These are phyloP conservation scores for Diabrotica undecimpunctata DNA, from an alignment of 1,140 invertebrate genomes.

Conservation along the genomic window DNA sequence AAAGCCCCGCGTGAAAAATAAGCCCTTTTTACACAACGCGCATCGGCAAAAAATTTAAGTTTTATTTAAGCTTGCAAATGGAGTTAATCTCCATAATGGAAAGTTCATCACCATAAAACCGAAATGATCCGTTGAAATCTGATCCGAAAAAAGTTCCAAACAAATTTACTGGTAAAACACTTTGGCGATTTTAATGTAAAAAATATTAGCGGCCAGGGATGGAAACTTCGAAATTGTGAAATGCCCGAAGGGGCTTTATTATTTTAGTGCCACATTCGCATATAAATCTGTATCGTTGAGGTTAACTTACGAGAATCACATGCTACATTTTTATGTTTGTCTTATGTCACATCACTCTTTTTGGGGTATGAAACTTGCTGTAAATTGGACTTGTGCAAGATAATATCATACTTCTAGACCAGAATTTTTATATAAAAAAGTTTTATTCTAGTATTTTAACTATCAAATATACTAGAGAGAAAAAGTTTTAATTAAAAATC, in stretches of 20 bases:
- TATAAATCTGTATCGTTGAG: neutral
- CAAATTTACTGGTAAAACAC: neutral
- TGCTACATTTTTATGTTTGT: no score
- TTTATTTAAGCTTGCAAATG: conserved; percentile 1
- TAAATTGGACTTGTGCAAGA: no score
- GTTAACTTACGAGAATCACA: no score
- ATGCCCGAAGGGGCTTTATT: neutral
- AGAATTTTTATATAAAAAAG: no score
- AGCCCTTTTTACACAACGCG: neutral
- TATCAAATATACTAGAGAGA: no score
- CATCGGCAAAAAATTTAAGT: neutral
- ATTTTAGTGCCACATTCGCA: neutral
- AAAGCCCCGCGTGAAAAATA: neutral
- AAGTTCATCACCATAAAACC: neutral
- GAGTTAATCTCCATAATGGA: conserved; percentile 2
- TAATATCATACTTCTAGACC: no score
- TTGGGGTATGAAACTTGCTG: no score
- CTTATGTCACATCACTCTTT: no score
- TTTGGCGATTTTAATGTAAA: neutral
- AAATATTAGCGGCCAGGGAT: neutral
- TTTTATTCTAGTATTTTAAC: no score
- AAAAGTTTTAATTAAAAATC: no score
- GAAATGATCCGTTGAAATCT: neutral
- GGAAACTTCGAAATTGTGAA: neutral
- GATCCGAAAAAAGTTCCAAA: neutral